Conservation (phyloP, 2,888 invertebrate species). For the Sesia bembeciformis region DNA sequence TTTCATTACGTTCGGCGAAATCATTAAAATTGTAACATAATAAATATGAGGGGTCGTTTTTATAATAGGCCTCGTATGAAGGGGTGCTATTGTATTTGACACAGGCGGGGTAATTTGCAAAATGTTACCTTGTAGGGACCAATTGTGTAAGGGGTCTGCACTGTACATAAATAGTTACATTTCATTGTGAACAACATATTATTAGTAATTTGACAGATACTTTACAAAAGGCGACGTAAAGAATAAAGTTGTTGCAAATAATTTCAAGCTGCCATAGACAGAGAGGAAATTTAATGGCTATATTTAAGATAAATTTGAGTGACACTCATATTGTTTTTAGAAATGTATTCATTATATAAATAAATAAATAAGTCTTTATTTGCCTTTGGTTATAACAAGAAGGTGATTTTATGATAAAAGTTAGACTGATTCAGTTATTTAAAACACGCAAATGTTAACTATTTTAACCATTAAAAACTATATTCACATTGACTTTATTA, state of each 20-base stretch:
- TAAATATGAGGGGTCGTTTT: slow-evolving; percentile 47
- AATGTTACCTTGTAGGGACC: slow-evolving; percentile 36
- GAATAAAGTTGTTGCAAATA: slow-evolving; percentile 20
- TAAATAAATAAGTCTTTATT: too few relatives aligned
- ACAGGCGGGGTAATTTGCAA: slow-evolving; percentile 50
- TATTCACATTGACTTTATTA: too few relatives aligned
- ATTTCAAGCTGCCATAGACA: slow-evolving; percentile 19
- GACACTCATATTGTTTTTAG: too few relatives aligned
- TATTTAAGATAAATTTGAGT: too few relatives aligned
- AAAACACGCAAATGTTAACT: too few relatives aligned
- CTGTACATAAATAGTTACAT: slow-evolving; percentile 48
- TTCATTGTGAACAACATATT: slow-evolving; percentile 54
- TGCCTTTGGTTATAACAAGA: too few relatives aligned
- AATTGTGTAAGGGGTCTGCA: slow-evolving; percentile 21
- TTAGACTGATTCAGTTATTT: too few relatives aligned
- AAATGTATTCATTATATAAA: too few relatives aligned
- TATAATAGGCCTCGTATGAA: slow-evolving; percentile 63
- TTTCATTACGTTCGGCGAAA: slow-evolving; percentile 19
- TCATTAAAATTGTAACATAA: slow-evolving; percentile 68
- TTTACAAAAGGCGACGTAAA: slow-evolving; percentile 27
- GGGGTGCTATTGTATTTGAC: slow-evolving; percentile 43
- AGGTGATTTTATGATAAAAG: too few relatives aligned
- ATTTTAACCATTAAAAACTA: too few relatives aligned
- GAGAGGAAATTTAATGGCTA: background rate
- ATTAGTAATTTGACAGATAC: slow-evolving; percentile 52